Evolutionary conservation across 2,113 vertebrate species (phyloP).

Genomic region (Ictidomys tridecemlineatus): DNA sequence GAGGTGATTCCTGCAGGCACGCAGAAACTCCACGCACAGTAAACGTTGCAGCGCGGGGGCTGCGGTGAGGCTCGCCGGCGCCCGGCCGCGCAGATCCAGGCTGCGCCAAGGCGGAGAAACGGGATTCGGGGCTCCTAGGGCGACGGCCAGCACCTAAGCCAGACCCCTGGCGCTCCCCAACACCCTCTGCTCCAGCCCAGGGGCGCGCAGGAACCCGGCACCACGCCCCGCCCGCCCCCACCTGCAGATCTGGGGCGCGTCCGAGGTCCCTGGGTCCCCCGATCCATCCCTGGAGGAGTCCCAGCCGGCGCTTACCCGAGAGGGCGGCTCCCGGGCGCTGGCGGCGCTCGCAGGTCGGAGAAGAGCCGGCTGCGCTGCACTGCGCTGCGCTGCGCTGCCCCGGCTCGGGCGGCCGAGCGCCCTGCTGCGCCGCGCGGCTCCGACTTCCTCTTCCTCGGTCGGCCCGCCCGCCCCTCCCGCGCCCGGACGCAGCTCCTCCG

Average conservation of each 20-base stretch:
- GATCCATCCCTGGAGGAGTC: background rate
- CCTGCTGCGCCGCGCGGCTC: constrained; percentile 57
- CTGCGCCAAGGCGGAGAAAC: background rate
- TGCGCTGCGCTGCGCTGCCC: background rate
- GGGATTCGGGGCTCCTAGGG: background rate
- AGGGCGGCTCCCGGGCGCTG: constrained; percentile 33
- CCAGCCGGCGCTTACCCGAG: constrained; percentile 42
- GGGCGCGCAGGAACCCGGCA: background rate
- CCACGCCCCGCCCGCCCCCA: background rate
- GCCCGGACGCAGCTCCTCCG: background rate
- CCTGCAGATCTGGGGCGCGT: constrained; percentile 35
- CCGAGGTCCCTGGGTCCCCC: background rate
- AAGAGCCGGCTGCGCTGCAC: background rate
- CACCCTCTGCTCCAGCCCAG: background rate
- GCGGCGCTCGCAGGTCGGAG: background rate
- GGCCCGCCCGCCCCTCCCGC: constrained; percentile 69
- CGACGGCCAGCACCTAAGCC: background rate
- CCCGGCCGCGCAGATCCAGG: background rate
- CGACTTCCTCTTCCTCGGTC: constrained; percentile 76
- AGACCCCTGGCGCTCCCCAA: background rate
- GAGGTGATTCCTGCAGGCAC: background rate
- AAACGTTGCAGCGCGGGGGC: background rate
- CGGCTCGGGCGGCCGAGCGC: constrained; percentile 53
- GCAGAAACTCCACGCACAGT: background rate
- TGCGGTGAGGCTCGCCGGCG: background rate